These are phyloP conservation scores for Phyllopteryx taeniolatus DNA, from an alignment of 2,113 vertebrate genomes.

Conservation along the genomic window DNA sequence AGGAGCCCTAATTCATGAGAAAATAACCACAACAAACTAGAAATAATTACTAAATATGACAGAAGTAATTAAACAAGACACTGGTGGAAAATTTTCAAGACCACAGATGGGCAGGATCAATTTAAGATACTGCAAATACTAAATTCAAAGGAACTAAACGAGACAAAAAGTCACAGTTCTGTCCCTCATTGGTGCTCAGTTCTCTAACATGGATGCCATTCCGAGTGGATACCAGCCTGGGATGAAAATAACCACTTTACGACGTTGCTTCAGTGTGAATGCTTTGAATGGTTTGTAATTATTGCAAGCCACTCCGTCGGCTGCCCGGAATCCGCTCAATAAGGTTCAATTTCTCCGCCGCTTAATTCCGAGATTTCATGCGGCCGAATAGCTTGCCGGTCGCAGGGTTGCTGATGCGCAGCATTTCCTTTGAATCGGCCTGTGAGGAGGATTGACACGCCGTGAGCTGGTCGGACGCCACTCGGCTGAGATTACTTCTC, in stretches of 20 bases:
- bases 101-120: too few relatives aligned
- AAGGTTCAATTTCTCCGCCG: conserved; percentile 31
- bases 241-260: conserved; percentile 33
- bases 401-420: conserved; percentile 55
- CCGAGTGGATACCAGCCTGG: conserved; percentile 2
- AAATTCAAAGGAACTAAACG: too few relatives aligned
- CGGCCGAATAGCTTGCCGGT: conserved; percentile 48
- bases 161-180: neutral
- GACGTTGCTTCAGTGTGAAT: conserved; percentile 11
- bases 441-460: conserved; percentile 43
- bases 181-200: neutral
- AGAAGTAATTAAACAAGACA: neutral
- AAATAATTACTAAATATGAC: neutral
- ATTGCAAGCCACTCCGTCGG: conserved; percentile 23
- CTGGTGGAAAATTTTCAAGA: neutral
- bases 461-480: conserved; percentile 41
- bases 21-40: too few relatives aligned
- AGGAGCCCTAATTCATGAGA: too few relatives aligned
- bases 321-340: conserved; percentile 19
- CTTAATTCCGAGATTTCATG: conserved; percentile 58
- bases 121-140: too few relatives aligned
- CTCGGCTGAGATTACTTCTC: conserved; percentile 44
- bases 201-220: conserved; percentile 3
- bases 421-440: conserved; percentile 51
- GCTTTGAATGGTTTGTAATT: conserved; percentile 26